Conservation (phyloP, 1,140 invertebrate species). For the Drosophila yakuba region DNA sequence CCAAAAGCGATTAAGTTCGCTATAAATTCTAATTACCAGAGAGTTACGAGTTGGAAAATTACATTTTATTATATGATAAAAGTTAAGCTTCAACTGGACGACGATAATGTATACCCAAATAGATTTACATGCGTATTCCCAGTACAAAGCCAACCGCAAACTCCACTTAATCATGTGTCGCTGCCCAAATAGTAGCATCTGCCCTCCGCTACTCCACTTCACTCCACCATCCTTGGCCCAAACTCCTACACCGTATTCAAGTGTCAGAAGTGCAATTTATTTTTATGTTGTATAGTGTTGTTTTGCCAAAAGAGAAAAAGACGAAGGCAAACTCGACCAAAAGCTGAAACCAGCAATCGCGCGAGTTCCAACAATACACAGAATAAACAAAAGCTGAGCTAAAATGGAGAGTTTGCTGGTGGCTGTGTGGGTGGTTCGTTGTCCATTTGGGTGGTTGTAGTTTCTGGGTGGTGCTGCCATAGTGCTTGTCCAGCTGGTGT, state of each 20-base stretch:
- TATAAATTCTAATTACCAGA: constrained; percentile 83
- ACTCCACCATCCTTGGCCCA: background rate
- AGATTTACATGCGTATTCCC: constrained; percentile 83
- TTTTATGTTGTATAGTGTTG: constrained; percentile 79
- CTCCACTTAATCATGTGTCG: constrained; percentile 82
- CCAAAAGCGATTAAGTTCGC: constrained; percentile 77
- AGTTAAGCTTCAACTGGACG: constrained; percentile 83
- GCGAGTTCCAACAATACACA: constrained; percentile 62
- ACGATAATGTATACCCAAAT: constrained; percentile 82
- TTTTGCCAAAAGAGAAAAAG: constrained; percentile 58
- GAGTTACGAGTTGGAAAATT: constrained; percentile 83
- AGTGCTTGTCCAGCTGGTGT: constrained; percentile 66
- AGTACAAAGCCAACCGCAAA: constrained; percentile 70
- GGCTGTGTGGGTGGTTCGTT: background rate
- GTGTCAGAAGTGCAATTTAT: constrained; percentile 83
- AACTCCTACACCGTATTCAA: constrained; percentile 73
- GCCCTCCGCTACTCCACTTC: background rate
- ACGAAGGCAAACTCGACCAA: constrained; percentile 6
- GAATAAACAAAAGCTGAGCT: constrained; percentile 67
- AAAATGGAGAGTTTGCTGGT: background rate
- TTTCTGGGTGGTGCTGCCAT: constrained; percentile 1
- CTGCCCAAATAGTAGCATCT: constrained; percentile 25
- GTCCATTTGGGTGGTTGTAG: background rate
- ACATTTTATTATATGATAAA: constrained; percentile 84
- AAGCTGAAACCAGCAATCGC: constrained; percentile 42